These are phyloP conservation scores for Erethizon dorsatum DNA, from an alignment of 2,797 vertebrate species.

Conservation along the genomic window DNA sequence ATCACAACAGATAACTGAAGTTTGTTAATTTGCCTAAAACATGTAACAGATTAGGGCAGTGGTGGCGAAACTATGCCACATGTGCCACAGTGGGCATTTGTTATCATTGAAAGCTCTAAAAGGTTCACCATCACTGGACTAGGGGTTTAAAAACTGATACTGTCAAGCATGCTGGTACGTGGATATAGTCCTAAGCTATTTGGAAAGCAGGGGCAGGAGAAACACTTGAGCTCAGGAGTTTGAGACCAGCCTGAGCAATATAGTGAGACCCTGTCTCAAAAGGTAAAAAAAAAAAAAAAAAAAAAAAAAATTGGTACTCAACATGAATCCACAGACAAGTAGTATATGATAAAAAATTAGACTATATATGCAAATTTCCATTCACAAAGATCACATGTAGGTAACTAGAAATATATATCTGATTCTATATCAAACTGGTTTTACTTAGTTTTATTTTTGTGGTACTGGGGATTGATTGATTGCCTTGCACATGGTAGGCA, in stretches of 20 bases:
- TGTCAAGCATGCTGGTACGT: background rate
- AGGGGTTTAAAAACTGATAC: slow-evolving; percentile 63
- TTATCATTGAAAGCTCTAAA: background rate
- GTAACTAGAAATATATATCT: slow-evolving; percentile 85
- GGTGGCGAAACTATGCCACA: background rate
- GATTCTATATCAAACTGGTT: slow-evolving; percentile 78
- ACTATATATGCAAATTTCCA: slow-evolving; percentile 87
- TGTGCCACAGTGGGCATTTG: background rate
- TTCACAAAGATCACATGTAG: slow-evolving; percentile 84
- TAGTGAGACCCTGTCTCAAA: background rate
- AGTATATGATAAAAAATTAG: slow-evolving; percentile 87
- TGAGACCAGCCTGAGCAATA: background rate
- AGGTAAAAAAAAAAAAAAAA: slow-evolving; percentile 65
- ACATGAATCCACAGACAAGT: slow-evolving; percentile 86
- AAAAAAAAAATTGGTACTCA: slow-evolving; percentile 84
- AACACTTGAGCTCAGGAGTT: background rate
- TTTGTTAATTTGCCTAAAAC: slow-evolving; percentile 83
- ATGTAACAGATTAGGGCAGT: slow-evolving; percentile 59
- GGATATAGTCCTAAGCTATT: background rate
- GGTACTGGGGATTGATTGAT: background rate
- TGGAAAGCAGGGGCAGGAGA: background rate
- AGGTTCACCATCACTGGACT: background rate
- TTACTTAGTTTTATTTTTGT: background rate
- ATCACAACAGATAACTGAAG: slow-evolving; percentile 79
- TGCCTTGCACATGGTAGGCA: background rate